Percentiles rank a stretch among this genome's conserved stretches.
phyloP scores from a whole-genome alignment of 2,888 invertebrate species.

The Azorinus chamasolen region DNA sequence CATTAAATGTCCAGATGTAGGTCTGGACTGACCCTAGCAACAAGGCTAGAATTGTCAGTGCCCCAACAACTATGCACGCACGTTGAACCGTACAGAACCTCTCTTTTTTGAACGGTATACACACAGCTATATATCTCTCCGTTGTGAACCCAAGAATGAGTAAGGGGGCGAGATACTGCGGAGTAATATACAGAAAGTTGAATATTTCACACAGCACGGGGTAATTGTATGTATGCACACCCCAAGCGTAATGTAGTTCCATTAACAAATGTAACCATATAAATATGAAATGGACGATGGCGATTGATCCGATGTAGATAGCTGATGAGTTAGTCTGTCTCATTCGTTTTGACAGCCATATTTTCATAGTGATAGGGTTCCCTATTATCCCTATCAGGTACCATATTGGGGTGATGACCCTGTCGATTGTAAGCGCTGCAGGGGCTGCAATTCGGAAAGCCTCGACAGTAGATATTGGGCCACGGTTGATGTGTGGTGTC shows the following conservation, averaged over 20 bases:
- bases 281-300: constrained; percentile 82
- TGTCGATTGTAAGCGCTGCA: constrained; percentile 77
- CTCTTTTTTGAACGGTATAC: constrained; percentile 82
- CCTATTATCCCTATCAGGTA: constrained; percentile 83
- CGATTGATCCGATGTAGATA: constrained; percentile 84
- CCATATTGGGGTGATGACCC: constrained; percentile 83
- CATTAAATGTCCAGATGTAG: constrained; percentile 83
- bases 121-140: constrained; percentile 85
- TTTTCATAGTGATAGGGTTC: constrained; percentile 83
- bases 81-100: constrained; percentile 82
- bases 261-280: constrained; percentile 81
- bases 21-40: constrained; percentile 79
- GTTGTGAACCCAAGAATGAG: constrained; percentile 85
- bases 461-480: constrained; percentile 48
- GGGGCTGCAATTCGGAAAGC: constrained; percentile 71
- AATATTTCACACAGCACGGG: constrained; percentile 81
- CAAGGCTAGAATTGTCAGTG: constrained; percentile 71
- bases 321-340: constrained; percentile 85
- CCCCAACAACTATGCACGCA: constrained; percentile 77
- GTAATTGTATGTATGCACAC: constrained; percentile 73
- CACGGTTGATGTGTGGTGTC: neutral
- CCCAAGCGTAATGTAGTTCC: constrained; percentile 85
- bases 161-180: constrained; percentile 84
- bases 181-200: constrained; percentile 78
- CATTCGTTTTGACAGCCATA: constrained; percentile 83